These are phyloP conservation scores for Oryzias javanicus DNA, from an alignment of 2,113 vertebrate species.

Conservation along the genomic window DNA sequence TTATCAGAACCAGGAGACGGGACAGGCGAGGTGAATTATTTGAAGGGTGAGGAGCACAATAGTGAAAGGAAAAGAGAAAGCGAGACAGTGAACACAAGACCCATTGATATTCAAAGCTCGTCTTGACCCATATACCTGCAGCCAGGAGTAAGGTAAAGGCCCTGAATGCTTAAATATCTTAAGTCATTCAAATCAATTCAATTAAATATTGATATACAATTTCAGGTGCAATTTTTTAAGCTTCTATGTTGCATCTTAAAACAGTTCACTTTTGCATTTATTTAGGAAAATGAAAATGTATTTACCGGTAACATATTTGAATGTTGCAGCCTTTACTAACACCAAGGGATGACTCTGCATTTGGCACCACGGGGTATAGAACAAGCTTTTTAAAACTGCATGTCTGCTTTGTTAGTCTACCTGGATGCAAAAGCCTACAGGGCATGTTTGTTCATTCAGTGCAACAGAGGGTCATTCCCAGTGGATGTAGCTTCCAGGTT, in stretches of 20 bases:
- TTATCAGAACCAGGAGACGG: neutral
- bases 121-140: slow-evolving; percentile 60
- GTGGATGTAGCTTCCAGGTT: slow-evolving; percentile 44
- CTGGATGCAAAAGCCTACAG: slow-evolving; percentile 7
- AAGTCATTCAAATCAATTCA: neutral
- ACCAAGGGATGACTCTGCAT: neutral
- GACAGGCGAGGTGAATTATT: too few species aligned
- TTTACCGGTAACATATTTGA: neutral
- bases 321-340: slow-evolving; percentile 17
- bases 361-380: neutral
- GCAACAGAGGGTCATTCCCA: slow-evolving; percentile 25
- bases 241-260: too few species aligned
- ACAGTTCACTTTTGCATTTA: neutral
- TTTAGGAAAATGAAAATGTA: neutral
- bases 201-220: too few species aligned
- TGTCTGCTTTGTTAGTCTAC: slow-evolving; percentile 19
- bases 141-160: slow-evolving; percentile 34
- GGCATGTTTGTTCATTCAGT: slow-evolving; percentile 9
- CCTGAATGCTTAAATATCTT: slow-evolving; percentile 23
- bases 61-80: neutral
- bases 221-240: too few species aligned
- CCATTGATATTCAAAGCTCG: slow-evolving; percentile 35
- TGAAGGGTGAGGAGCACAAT: slow-evolving; percentile 1
- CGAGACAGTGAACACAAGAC: neutral
- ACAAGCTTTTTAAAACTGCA: slow-evolving; percentile 11